Base-by-base conservation (phyloP, 2,113 vertebrate species). In the Thamnophis sirtalis region DNA sequence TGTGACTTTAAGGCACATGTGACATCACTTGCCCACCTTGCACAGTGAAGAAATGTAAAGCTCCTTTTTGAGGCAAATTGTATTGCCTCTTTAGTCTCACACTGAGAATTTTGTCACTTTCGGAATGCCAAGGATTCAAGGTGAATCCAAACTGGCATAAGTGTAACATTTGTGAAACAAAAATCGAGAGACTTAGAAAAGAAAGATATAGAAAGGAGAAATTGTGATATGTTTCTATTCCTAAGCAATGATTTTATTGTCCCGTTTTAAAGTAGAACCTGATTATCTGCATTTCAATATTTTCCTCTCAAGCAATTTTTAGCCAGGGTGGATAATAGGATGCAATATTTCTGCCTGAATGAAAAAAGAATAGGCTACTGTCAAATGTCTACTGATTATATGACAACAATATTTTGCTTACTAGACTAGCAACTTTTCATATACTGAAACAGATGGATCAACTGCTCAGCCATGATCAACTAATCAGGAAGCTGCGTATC, bases 371-470 rank as follows among this genome's bases (percentile, higher is more conserved):
- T 54, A 92, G 63, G 50, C 24, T 92, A 24, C 43, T 89, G 51
- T 91, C 93, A 95, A 91, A 84, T 88, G 92, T 93, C 89, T 88
- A 94, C 90, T 91, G 88, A 93, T 91, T 93, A 54, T 94, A 87
- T 89, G 94, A 92, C 92, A 95, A 91, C 92, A 92, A 94, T 92
- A 86, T 93, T 93, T 95, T 95, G 56, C 90, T 95, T 92, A 73
- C 92, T 63, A 88, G 9, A 73, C 92, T 63, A 88, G 9, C 51
- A 95, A 60, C 49, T 91, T 92, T 89, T 6, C 88, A 56, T 43
- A 84, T 91, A 86, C 26, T 91, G 87, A 91, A 94, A 91, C 86
- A 90, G 60, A 94, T 26, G 91, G 50, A 93, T 92, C 26, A 89
- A 94, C 28, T 91, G 26, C 88, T 94, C 91, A 92, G 56, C 84